phyloP scores from a whole-genome alignment of 2,113 vertebrate species.

The Oreochromis aureus region DNA sequence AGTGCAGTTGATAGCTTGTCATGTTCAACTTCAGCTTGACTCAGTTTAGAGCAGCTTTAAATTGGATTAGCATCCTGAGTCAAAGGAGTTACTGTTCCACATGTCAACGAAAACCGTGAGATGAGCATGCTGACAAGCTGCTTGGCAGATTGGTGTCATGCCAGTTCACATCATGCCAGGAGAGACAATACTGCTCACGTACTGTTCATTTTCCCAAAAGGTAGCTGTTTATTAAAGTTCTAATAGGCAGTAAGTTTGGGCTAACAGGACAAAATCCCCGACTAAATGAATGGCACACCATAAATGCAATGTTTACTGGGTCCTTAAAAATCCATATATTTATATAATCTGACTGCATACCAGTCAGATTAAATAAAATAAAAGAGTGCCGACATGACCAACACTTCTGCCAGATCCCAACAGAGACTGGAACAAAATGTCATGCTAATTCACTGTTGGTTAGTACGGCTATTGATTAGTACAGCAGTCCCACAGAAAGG shows the following conservation, averaged over 20 bases:
- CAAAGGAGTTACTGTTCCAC: slow-evolving; percentile 15
- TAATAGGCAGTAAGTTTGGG: neutral
- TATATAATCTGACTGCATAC: neutral
- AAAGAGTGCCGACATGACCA: neutral
- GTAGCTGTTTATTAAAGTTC: neutral
- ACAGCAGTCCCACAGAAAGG: neutral
- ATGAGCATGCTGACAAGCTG: neutral
- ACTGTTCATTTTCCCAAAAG: neutral
- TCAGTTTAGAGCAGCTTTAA: slow-evolving; percentile 44
- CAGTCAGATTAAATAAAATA: neutral
- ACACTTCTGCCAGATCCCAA: neutral
- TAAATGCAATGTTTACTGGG: neutral
- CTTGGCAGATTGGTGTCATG: neutral
- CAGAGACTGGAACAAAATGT: neutral
- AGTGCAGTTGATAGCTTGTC: slow-evolving; percentile 45
- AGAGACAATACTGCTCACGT: neutral
- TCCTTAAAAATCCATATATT: neutral
- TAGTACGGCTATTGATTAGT: neutral
- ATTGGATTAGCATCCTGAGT: slow-evolving; percentile 54
- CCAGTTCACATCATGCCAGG: neutral
- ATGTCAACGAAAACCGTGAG: slow-evolving; percentile 1
- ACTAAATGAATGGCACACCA: neutral
- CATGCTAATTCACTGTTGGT: neutral
- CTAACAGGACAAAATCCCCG: neutral
- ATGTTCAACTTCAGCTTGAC: slow-evolving; percentile 36